Evolutionary conservation across 92 coral and sea anemone species (phyloP).

Genomic region (Epizoanthus fatuus): DNA sequence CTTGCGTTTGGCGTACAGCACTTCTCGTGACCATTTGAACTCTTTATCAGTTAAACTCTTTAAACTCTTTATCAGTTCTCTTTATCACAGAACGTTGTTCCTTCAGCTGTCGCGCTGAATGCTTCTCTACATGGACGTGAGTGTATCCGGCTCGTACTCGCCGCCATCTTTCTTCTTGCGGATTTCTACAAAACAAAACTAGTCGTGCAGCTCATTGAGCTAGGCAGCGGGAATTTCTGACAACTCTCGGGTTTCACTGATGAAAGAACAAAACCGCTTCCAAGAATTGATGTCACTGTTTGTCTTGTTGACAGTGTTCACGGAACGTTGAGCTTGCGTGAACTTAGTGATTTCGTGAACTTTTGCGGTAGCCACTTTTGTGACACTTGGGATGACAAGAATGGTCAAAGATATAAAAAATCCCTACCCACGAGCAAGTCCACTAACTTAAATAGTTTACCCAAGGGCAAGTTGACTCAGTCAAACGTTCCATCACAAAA

Average conservation of each 20-base stretch:
- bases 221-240: conserved; percentile 5
- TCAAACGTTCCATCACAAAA: too few relatives aligned
- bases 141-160: conserved; percentile 25
- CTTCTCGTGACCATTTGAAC: conserved; percentile 16
- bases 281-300: conserved; percentile 17
- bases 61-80: conserved; percentile 14
- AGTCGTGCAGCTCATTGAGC: neutral
- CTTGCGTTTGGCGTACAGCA: neutral
- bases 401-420: too few relatives aligned
- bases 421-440: too few relatives aligned
- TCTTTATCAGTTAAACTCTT: conserved; percentile 17
- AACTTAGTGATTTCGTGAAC: too few relatives aligned
- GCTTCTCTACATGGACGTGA: conserved; percentile 39
- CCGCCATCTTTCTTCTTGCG: conserved; percentile 1
- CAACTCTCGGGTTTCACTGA: conserved; percentile 27
- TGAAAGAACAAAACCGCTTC: conserved; percentile 26
- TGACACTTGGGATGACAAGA: too few relatives aligned
- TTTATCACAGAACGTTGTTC: conserved; percentile 22
- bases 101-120: conserved; percentile 17
- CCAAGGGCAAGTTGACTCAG: too few relatives aligned
- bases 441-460: too few relatives aligned
- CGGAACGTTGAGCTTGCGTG: neutral
- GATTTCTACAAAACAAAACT: neutral
- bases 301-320: neutral
- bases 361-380: neutral